These are phyloP conservation scores for Lophochroa leadbeateri DNA, from an alignment of 2,113 vertebrate genomes.

Conservation along the genomic window DNA sequence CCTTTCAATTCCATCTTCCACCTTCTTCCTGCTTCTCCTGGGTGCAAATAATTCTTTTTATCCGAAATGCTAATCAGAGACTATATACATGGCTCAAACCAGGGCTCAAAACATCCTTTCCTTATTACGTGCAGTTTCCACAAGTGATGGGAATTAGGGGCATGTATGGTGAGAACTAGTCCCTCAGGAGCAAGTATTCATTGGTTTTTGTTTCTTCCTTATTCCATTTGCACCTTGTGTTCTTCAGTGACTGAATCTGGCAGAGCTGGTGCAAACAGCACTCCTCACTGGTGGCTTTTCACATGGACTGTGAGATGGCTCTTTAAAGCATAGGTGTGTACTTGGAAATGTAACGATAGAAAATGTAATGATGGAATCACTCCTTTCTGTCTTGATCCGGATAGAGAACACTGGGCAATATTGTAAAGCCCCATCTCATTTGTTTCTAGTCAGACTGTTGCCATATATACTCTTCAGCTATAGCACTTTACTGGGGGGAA, in stretches of 20 bases:
- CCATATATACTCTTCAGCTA: not conserved
- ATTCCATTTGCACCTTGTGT: not conserved
- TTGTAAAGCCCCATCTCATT: not conserved
- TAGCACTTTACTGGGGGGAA: not conserved
- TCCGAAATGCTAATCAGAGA: not conserved
- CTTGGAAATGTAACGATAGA: not conserved
- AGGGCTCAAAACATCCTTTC: not conserved
- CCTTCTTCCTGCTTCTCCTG: not conserved
- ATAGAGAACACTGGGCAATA: not conserved
- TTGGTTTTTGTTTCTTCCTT: not conserved
- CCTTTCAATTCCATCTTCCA: not conserved
- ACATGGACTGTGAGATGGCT: rapidly evolving
- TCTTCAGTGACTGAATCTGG: not conserved
- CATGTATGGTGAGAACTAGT: not conserved
- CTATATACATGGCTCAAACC: not conserved
- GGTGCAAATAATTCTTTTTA: not conserved
- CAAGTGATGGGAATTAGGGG: not conserved
- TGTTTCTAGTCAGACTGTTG: not conserved
- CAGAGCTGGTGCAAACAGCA: not conserved
- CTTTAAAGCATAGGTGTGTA: not conserved
- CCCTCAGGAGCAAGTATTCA: not conserved
- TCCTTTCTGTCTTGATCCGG: not conserved
- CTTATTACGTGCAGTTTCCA: not conserved
- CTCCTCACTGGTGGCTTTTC: not conserved
- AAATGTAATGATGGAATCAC: not conserved